Base-by-base conservation (phyloP, 2,113 vertebrate species). In the Furnarius figulus region DNA sequence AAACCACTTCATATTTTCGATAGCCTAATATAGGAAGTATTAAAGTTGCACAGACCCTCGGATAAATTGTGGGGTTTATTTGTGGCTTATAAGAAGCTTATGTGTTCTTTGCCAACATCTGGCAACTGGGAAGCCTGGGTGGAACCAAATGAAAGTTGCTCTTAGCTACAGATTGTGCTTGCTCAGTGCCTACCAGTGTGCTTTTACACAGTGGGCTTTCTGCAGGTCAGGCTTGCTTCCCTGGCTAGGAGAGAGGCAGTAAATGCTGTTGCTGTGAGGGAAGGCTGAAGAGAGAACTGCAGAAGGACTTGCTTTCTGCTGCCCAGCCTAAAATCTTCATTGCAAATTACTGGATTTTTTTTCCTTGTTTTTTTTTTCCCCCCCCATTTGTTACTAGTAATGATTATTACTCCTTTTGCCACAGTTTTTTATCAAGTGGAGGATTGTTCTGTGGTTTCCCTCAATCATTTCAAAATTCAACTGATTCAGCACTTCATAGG, bases 81-180 rank as follows among this genome's bases (percentile, higher is more conserved):
- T 96, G 71, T 46, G 74, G 23, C 70, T 61, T 61, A 12, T 87
- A 80, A 94, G 91, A 37, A 90, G 74, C 74, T 91, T 93, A 84
- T 14, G 62, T 58, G 2, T 73, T 63, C 42, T 80, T 73, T 50
- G 78, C 75, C 55, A 87, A 17, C 67, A 66, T 79, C 87, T 91
- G 81, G 82, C 91, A 85, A 33, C 67, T 66, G 2, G 4, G 46
- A 18, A 76, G 58, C 27, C 6, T 30, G 78, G 62, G 40, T 65
- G 59, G 76, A 56, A 49, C 13, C 0, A 1, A 56, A 44, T 47
- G 84, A 2, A 62, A 81, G 58, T 61, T 77, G 79, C 65, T 76
- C 37, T 88, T 62, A 49, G 33, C 62, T 93, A 46, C 23, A 8
- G 27, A 18, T 31, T 20, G 22, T 46, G 63, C 46, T 84, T 94